Conservation (phyloP, 2,888 invertebrate species). For the Drosophila multiciliata region DNA sequence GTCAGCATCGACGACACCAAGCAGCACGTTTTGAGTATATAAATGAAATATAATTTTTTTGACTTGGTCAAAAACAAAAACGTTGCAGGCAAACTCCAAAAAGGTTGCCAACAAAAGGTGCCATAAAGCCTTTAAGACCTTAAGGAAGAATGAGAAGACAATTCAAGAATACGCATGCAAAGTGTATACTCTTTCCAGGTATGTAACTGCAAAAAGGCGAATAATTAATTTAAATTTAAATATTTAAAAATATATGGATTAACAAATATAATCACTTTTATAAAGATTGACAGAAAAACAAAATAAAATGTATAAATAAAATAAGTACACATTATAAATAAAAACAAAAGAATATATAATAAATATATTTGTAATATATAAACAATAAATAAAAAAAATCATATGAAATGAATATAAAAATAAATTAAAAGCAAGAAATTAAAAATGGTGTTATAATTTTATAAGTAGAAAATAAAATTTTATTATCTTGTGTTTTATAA, state of each 20-base stretch:
- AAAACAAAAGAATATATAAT: neutral
- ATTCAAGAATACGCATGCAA: neutral
- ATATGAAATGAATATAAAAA: neutral
- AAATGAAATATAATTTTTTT: slow-evolving; percentile 38
- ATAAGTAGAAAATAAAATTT: neutral
- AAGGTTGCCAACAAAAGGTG: slow-evolving; percentile 49
- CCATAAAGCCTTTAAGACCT: slow-evolving; percentile 69
- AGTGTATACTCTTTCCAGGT: slow-evolving; percentile 29
- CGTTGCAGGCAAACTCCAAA: slow-evolving; percentile 18
- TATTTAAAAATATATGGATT: neutral
- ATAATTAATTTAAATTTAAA: neutral
- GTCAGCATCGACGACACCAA: slow-evolving; percentile 51
- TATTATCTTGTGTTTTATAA: neutral
- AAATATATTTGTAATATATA: neutral
- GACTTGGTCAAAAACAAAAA: slow-evolving; percentile 49
- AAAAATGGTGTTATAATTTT: too few species aligned
- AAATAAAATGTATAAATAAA: neutral
- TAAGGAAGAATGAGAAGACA: neutral
- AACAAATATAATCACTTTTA: neutral
- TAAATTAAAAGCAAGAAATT: accelerated
- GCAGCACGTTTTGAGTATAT: slow-evolving; percentile 31
- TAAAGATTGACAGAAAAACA: neutral
- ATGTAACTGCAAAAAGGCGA: neutral
- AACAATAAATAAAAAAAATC: neutral
- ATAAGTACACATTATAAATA: neutral